Percentiles rank a stretch among this genome's conserved stretches.
phyloP scores from a whole-genome alignment of 1,140 invertebrate genomes.

The Aleiodes sp. region DNA sequence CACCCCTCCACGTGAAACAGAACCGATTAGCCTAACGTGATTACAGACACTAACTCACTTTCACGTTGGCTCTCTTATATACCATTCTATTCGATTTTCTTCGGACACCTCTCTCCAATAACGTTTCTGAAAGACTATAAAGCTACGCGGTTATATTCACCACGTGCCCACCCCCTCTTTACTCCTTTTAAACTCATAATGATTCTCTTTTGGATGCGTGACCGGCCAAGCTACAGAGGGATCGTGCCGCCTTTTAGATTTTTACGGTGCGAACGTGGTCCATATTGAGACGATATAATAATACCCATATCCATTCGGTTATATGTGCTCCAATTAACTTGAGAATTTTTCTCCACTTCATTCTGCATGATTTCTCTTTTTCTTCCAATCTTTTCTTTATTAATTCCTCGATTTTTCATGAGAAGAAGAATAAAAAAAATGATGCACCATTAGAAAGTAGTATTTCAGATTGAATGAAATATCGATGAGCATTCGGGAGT shows the following conservation, averaged over 20 bases:
- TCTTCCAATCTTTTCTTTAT: too few relatives aligned
- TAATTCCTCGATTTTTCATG: not conserved
- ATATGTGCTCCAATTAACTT: slow-evolving; percentile 8
- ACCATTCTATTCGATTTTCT: slow-evolving; percentile 25
- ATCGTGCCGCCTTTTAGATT: slow-evolving; percentile 31
- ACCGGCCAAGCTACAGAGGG: slow-evolving; percentile 18
- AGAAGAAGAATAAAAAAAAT: slow-evolving; percentile 19
- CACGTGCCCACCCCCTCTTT: not conserved
- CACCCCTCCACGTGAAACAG: slow-evolving; percentile 45
- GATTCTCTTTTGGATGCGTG: slow-evolving; percentile 37
- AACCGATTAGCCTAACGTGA: slow-evolving; percentile 57
- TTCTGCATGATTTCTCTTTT: too few relatives aligned
- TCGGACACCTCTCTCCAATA: slow-evolving; percentile 38
- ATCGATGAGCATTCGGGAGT: too few relatives aligned
- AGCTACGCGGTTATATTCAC: not conserved
- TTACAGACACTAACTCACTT: slow-evolving; percentile 55
- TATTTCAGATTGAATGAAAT: slow-evolving; percentile 39
- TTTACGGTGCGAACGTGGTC: slow-evolving; percentile 34
- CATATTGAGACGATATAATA: slow-evolving; percentile 23
- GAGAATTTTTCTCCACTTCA: not conserved
- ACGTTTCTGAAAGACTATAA: not conserved
- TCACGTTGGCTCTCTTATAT: not conserved
- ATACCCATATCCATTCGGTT: not conserved
- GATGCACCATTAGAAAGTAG: too few relatives aligned
- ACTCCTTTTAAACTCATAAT: slow-evolving; percentile 44